These are phyloP conservation scores for Characodon lateralis DNA, from an alignment of 2,797 vertebrate genomes.

Conservation along the genomic window DNA sequence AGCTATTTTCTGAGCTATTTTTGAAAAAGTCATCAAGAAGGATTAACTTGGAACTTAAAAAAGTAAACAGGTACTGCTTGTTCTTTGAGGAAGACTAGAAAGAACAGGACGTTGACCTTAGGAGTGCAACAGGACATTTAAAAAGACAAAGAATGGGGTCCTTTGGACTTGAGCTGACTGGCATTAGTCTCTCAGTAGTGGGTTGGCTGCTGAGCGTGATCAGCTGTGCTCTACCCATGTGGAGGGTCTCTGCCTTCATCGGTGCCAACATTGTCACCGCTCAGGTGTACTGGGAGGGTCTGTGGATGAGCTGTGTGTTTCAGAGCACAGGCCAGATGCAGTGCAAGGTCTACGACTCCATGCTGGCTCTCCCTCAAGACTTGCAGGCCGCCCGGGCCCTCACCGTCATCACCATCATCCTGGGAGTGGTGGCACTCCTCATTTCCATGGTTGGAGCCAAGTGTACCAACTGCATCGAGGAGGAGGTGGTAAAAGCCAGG, in stretches of 20 bases:
- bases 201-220: constrained; percentile 87
- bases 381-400: constrained; percentile 91
- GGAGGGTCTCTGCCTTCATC: constrained; percentile 91
- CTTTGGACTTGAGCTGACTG: constrained; percentile 87
- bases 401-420: constrained; percentile 83
- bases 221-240: constrained; percentile 90
- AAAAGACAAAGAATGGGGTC: constrained; percentile 72
- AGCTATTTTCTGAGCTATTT: neutral
- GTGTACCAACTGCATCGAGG: constrained; percentile 94
- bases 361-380: constrained; percentile 86
- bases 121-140: constrained; percentile 7
- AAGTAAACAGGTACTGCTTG: neutral
- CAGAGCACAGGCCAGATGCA: constrained; percentile 94
- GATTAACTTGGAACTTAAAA: constrained; percentile 13
- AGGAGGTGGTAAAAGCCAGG: constrained; percentile 87
- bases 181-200: constrained; percentile 82
- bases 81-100: neutral
- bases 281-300: constrained; percentile 89
- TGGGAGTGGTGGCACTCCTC: constrained; percentile 84
- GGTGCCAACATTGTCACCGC: constrained; percentile 91
- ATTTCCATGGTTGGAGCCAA: constrained; percentile 89
- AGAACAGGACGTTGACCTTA: neutral
- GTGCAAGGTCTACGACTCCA: constrained; percentile 89
- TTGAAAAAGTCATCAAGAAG: neutral
- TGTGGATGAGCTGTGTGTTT: constrained; percentile 91